Evolutionary conservation across 2,888 invertebrate genomes (phyloP), one percentile per base, ranked within the genome.

Genomic region (Ectemnius lituratus): DNA sequence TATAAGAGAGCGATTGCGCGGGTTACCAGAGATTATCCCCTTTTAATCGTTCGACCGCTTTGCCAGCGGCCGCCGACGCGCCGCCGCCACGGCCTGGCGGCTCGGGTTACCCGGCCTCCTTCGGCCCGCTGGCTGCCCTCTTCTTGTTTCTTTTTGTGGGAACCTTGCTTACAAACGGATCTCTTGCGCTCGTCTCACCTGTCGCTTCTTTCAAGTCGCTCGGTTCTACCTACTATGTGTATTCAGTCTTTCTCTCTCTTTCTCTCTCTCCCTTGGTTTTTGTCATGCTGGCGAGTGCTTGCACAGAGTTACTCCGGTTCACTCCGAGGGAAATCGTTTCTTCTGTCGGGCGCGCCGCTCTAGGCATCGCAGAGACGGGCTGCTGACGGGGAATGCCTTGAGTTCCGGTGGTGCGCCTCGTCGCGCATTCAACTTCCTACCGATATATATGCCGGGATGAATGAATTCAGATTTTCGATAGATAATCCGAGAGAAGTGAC

Each of bases 201-300:
- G 49, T 73, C 67, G 80, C 76, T 82, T 80, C 49, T 65, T 71
- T 71, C 58, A 37, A 64, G 46, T 62, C 37, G 37, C 37, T 67
- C 20, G 58, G 18, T 70, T 64, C 11, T 37, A 37, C 37, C 8
- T 37, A 37, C 37, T 37, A 37, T 37, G 37, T 37, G 37, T 37
- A 47, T 57, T 61, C 52, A 73, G 62, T 64, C 57, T 37, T 11
- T 37, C 37, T 37, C 52, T 52, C n/a, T 23, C 23, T 23, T 3
- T 20, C 20, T 20, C 20, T 20, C 20, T 23, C 23, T 52, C 52
- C 13, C 52, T 52, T 52, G 52, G 52, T 52, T 52, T 52, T 52
- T 52, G 52, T 52, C n/a, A 52, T 52, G 52, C 16, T 52, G 52
- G 16, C 52, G 2, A 14, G 52, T 52, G 37, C 37, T 52, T 14